phyloP scores from a whole-genome alignment of 2,888 invertebrate genomes.

The Drosophila prostipennis region DNA sequence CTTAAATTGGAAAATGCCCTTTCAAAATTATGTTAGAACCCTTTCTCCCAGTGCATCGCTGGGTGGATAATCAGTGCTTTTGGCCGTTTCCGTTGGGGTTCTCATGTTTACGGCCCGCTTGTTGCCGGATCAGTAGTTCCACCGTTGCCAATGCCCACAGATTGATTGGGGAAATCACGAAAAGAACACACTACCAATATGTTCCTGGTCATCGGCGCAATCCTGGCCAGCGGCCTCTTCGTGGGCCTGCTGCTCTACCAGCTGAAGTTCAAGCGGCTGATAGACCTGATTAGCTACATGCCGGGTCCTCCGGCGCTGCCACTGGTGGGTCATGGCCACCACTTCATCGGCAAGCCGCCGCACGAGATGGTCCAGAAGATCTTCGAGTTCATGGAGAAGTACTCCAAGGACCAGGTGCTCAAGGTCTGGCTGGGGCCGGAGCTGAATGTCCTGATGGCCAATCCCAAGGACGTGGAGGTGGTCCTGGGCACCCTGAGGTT shows the following conservation, averaged over 20 bases:
- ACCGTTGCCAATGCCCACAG: background rate
- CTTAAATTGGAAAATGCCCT: too few relatives aligned
- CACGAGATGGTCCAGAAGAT: slow-evolving; percentile 78
- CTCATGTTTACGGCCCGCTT: background rate
- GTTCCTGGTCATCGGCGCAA: slow-evolving; percentile 58
- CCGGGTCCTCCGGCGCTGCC: slow-evolving; percentile 84
- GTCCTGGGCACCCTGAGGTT: slow-evolving; percentile 81
- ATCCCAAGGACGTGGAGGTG: slow-evolving; percentile 79
- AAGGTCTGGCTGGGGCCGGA: slow-evolving; percentile 82
- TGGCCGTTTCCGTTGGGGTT: background rate
- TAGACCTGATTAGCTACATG: slow-evolving; percentile 73
- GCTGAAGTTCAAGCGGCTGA: slow-evolving; percentile 72
- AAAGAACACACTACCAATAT: slow-evolving; percentile 35
- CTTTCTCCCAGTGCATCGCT: background rate
- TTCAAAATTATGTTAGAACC: background rate
- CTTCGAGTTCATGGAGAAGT: slow-evolving; percentile 79
- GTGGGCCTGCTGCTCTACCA: slow-evolving; percentile 58
- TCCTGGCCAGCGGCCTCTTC: slow-evolving; percentile 52
- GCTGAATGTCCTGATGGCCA: slow-evolving; percentile 74
- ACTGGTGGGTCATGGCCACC: slow-evolving; percentile 85
- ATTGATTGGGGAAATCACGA: background rate
- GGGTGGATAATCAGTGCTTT: slow-evolving; percentile 11
- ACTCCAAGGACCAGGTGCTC: slow-evolving; percentile 61
- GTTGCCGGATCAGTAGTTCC: slow-evolving; percentile 9
- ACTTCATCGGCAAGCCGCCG: slow-evolving; percentile 84